Base-by-base conservation (phyloP, 1,140 invertebrate genomes). In the Drosophila parvula region DNA sequence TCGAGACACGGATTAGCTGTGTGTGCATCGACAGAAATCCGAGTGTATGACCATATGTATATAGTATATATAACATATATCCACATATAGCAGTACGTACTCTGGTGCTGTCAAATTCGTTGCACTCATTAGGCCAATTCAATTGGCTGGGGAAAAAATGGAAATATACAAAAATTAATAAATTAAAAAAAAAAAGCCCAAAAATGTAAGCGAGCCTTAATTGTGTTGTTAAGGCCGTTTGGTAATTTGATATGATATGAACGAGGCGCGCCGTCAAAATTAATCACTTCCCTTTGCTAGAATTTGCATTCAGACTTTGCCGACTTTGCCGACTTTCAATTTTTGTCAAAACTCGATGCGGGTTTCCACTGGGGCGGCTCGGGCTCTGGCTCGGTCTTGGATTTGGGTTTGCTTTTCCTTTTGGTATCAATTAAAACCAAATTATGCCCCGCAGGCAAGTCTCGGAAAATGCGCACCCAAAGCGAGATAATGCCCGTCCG, bases 111-210 rank as follows among this genome's bases (percentile, higher is more conserved):
- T 88, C 84, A 80, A 65, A 83, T 83, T 88, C 83, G 83, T 88
- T 89, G 79, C 80, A 88, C 68, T 88, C 80, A 88, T 88, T 88
- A 88, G 83, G 77, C 77, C 84, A 78, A 80, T 88, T 88, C 44
- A 86, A 77, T 77, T 88, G 82, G 64, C 45, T 41, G 61, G 45
- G 27, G 48, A 58, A 47, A 62, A 69, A 77, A 45, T 64, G 56
- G 7, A 78, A 30, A 27, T 16, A 7, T 6, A 18, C 78, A 40
- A 61, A 28, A 40, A 47, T 14, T 12, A 5, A 5, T 16, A 11
- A 22, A 22, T 22, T n/a, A 45, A 5, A 45, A 34, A 10, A 11
- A 40, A 50, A 22, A 48, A 22, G 11, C 38, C 47, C 44, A 50
- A 59, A 70, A 78, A 50, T 62, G 74, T 59, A 80, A 81, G 76